Evolutionary conservation across 2,797 vertebrate species (phyloP).

Genomic region (Pangasius larnaudii): DNA sequence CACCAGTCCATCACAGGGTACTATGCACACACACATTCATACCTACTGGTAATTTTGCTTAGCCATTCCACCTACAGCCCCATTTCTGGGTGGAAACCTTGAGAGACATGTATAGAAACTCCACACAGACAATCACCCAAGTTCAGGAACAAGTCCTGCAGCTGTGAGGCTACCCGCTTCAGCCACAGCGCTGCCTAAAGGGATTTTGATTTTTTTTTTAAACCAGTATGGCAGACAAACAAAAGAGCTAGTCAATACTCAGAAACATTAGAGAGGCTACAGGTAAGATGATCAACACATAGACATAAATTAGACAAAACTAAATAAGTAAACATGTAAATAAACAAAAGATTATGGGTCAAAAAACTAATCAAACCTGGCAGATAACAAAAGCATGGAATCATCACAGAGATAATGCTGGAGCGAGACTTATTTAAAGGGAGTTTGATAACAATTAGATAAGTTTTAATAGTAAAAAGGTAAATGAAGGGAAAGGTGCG

Average conservation of each 20-base stretch:
- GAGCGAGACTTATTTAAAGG: neutral
- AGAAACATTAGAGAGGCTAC: neutral
- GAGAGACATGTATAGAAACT: neutral
- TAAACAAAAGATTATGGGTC: neutral
- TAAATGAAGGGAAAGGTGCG: neutral
- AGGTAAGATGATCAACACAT: neutral
- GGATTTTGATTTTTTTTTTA: neutral
- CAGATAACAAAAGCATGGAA: neutral
- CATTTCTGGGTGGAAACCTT: neutral
- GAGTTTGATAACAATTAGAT: neutral
- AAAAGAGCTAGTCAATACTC: neutral
- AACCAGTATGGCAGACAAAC: neutral
- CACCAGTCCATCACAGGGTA: neutral
- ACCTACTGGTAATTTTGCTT: neutral
- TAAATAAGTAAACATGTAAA: neutral
- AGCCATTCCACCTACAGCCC: conserved; percentile 4
- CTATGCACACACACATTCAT: neutral
- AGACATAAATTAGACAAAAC: neutral
- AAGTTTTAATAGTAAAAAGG: neutral
- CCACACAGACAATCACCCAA: neutral
- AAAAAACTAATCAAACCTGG: neutral
- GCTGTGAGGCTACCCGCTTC: neutral
- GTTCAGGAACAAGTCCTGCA: neutral
- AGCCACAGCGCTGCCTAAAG: neutral
- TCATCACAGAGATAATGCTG: neutral